Evolutionary conservation across 1,140 invertebrate species (phyloP).

Genomic region (Tetragnatha versicolor): DNA sequence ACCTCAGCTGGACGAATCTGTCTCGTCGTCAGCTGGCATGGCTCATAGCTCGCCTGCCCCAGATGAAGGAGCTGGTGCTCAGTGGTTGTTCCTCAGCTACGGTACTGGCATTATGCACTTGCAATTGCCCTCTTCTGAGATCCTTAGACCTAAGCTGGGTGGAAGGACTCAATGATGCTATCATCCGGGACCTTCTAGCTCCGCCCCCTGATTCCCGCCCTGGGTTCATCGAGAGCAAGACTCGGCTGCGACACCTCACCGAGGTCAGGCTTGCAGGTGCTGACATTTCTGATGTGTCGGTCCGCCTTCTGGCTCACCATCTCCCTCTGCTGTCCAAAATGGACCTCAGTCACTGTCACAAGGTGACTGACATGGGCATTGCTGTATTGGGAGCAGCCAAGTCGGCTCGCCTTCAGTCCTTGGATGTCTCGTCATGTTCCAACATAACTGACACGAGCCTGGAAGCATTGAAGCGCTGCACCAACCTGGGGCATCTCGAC

Average conservation of each 20-base stretch:
- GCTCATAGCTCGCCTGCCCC: conserved; percentile 83
- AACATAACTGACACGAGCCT: conserved; percentile 82
- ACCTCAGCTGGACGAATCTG: conserved; percentile 85
- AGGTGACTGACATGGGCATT: conserved; percentile 88
- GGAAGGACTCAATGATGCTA: conserved; percentile 80
- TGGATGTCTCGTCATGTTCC: conserved; percentile 82
- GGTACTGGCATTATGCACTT: conserved; percentile 81
- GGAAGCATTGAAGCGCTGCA: conserved; percentile 72
- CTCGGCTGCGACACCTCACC: conserved; percentile 78
- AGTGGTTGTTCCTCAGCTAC: conserved; percentile 77
- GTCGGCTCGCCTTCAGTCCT: conserved; percentile 69
- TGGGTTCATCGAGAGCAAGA: conserved; percentile 81
- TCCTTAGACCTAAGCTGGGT: conserved; percentile 81
- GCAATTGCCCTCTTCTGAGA: conserved; percentile 79
- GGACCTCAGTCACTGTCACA: conserved; percentile 83
- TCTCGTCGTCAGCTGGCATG: conserved; percentile 85
- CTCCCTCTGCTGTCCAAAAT: conserved; percentile 75
- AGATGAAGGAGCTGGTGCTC: conserved; percentile 79
- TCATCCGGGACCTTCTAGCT: conserved; percentile 78
- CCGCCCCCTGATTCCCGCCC: conserved; percentile 80
- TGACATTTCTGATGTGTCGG: conserved; percentile 85
- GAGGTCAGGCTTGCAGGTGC: conserved; percentile 82
- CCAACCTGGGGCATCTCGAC: conserved; percentile 57
- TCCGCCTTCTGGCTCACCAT: conserved; percentile 81
- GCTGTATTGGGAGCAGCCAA: conserved; percentile 77